Base-by-base conservation (phyloP, 2,113 vertebrate genomes). In the Amazona vittata region DNA sequence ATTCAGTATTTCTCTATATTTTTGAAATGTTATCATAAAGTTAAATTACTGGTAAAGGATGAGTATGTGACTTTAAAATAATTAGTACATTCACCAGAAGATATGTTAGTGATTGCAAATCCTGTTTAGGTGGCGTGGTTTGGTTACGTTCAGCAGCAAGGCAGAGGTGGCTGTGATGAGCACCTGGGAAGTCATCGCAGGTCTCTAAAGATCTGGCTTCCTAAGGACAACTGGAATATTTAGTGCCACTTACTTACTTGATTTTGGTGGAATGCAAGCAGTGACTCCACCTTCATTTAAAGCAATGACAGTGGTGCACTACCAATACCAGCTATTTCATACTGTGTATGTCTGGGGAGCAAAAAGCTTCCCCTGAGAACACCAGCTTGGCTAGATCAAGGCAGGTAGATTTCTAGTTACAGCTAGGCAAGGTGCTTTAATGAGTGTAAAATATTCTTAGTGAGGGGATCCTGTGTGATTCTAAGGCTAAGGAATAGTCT, bases 311-410 rank as follows among this genome's bases (percentile, higher is more conserved):
- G 53, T 5, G 22, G 7, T 29, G 68, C 3, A 41, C 18, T 35
- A 22, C 31, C 70, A 64, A 13, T 25, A 35, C 9, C 47, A 69
- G 25, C 29, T 52, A 1, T 11, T 25, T 76, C 19, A 3, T 12
- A 25, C 4, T 0, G 0, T 7, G 2, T 16, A 3, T 25, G 2
- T n/a, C 12, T 20, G 35, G 15, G 39, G 12, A 92, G 21, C 60
- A 63, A 33, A 26, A 79, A 31, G 15, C 20, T 76, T 85, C 67
- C 16, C 21, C 24, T 25, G 18, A 44, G 25, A 83, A 17, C 9
- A 7, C 8, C 5, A 6, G 14, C 29, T 74, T 60, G 33, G 9
- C 47, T 39, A 18, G 47, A 5, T 6, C 12, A 41, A 82, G 25
- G 15, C 41, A 75, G 20, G 20, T 26, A 57, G 20, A 15, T 65